These are phyloP conservation scores for Phalangium opilio DNA, from an alignment of 2,888 invertebrate genomes.

Conservation along the genomic window DNA sequence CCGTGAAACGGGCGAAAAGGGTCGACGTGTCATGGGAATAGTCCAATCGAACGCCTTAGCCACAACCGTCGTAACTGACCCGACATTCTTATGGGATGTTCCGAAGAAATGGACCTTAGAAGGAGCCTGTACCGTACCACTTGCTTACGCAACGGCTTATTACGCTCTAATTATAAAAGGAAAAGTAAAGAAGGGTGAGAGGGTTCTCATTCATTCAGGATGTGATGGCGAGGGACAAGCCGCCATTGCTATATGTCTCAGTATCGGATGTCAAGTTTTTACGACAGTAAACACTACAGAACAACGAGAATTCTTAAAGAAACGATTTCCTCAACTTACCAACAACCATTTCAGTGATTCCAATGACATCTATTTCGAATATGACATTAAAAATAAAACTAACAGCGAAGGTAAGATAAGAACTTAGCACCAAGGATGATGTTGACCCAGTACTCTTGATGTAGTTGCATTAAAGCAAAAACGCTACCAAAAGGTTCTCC, in stretches of 20 bases:
- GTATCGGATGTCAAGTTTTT: slow-evolving; percentile 52
- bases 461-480: too few species aligned
- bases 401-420: slow-evolving; percentile 52
- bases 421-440: slow-evolving; percentile 33
- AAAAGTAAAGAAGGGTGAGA: slow-evolving; percentile 28
- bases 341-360: slow-evolving; percentile 77
- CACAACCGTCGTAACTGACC: slow-evolving; percentile 32
- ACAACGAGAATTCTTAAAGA: slow-evolving; percentile 72
- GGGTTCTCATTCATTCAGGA: slow-evolving; percentile 37
- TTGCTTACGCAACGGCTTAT: slow-evolving; percentile 36
- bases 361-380: slow-evolving; percentile 79
- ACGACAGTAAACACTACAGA: slow-evolving; percentile 50
- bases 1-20: slow-evolving; percentile 23
- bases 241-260: too few species aligned
- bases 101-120: slow-evolving; percentile 31
- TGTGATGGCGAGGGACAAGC: too few species aligned
- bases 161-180: slow-evolving; percentile 38
- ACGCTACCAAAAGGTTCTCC: too few species aligned
- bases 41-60: slow-evolving; percentile 33
- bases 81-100: slow-evolving; percentile 45
- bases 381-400: slow-evolving; percentile 66
- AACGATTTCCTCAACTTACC: slow-evolving; percentile 66
- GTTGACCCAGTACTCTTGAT: too few species aligned
- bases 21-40: slow-evolving; percentile 30
- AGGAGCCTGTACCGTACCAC: slow-evolving; percentile 34